Percentiles rank a stretch among this genome's conserved stretches.
Evolutionary conservation across 1,140 invertebrate genomes (phyloP).

Genomic region (Pinna nobilis): DNA sequence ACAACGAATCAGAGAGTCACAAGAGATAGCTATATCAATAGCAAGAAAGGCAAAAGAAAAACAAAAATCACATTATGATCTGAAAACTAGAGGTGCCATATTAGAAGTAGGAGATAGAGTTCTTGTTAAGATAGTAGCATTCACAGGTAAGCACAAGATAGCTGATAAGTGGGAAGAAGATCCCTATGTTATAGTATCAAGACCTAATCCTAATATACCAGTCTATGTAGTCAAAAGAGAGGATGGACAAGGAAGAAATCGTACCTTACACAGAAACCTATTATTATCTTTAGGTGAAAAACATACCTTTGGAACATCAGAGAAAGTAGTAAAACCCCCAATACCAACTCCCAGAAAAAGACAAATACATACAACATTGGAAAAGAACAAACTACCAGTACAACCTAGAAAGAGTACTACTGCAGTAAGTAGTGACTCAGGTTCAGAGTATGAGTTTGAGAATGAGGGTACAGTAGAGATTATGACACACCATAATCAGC

Average conservation of each 20-base stretch:
- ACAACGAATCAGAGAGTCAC: background rate
- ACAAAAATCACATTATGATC: background rate
- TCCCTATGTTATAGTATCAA: constrained; percentile 15
- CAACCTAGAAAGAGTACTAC: no score
- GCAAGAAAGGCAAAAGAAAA: no score
- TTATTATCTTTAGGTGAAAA: constrained; percentile 35
- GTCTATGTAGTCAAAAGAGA: constrained; percentile 36
- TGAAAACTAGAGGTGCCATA: background rate
- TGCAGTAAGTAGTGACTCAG: no score
- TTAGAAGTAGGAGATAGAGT: constrained; percentile 38
- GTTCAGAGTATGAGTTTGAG: no score
- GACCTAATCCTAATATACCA: constrained; percentile 35
- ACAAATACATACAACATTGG: no score
- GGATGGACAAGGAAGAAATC: background rate
- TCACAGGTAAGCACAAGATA: constrained; percentile 36
- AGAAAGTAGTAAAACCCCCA: no score
- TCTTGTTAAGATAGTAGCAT: constrained; percentile 20
- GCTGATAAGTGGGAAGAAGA: constrained; percentile 35
- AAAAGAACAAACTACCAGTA: no score
- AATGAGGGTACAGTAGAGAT: no score
- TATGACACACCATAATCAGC: no score
- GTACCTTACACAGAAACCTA: constrained; percentile 37
- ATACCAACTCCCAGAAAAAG: no score
- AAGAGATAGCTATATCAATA: background rate
- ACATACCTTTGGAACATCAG: no score